Base-by-base conservation (phyloP, 2,797 vertebrate species). In the Oreochromis mossambicus region DNA sequence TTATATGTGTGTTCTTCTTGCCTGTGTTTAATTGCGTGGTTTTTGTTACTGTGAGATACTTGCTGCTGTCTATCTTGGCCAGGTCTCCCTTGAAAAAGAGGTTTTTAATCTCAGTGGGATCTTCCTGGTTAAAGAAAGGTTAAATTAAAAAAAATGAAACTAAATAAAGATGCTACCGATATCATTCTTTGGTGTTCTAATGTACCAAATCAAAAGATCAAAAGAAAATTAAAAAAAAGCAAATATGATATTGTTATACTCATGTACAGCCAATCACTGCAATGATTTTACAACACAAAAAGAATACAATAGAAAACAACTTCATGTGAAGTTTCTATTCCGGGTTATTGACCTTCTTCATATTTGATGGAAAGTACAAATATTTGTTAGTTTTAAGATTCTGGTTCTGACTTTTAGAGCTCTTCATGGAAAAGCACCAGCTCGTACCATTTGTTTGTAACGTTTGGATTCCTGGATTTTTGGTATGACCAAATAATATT, bases 151-250 rank as follows among this genome's bases (percentile, higher is more conserved):
- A 26, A 58, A 58, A 15, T 3, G 2, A 24, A 70, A 66, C 6
- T 10, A 43, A 70, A 70, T 24, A 5, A 70, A 68, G 38, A 24
- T 1, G 5, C 9, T 26, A 43, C n/a, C 1, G 0, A 24, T 68
- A 68, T 68, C 5, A 68, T 43, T 68, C 13, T 13, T 15, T 5
- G 2, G 38, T 43, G 38, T 15, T 70, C 13, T 43, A 1, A 26
- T 46, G 66, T 26, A 70, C 63, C 63, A 70, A 43, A 70, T 46
- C 26, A 26, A 26, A 26, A 26, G 26, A 26, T 26, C 4, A 68
- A 70, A 43, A 46, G 2, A 73, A 48, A 48, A 26, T 26, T 26
- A 17, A 14, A 43, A 43, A 48, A 73, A 8, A 29, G 41, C 24
- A 73, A 73, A 29, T 48, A 29, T 73, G 15, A 73, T 48, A 19